phyloP scores from a whole-genome alignment of 2,797 vertebrate species.

The Lagodon rhomboides region DNA sequence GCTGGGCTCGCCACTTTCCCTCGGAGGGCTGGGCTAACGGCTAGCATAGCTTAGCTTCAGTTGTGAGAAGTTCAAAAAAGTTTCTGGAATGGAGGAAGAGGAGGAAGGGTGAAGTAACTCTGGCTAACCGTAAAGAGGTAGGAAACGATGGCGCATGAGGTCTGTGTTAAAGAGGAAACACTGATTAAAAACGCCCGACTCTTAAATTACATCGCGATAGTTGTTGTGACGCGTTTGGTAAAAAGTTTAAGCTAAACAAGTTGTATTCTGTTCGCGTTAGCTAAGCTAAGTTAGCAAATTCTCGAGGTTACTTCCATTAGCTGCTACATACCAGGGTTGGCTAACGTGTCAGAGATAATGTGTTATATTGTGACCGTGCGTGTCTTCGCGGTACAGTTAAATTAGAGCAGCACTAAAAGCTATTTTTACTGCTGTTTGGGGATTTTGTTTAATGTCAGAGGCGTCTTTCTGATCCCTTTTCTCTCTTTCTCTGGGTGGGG shows the following conservation, averaged over 20 bases:
- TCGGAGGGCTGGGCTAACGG: constrained; percentile 68
- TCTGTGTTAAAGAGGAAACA: neutral
- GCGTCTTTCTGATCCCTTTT: constrained; percentile 25
- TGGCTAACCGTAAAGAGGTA: neutral
- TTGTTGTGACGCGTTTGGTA: neutral
- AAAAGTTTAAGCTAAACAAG: constrained; percentile 34
- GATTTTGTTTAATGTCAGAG: constrained; percentile 31
- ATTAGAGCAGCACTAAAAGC: neutral
- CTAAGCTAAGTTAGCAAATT: constrained; percentile 69
- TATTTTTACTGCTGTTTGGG: neutral
- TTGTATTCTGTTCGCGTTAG: constrained; percentile 27
- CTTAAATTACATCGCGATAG: accelerated
- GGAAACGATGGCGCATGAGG: neutral
- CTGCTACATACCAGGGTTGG: constrained; percentile 12
- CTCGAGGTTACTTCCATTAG: constrained; percentile 45
- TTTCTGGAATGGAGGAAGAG: constrained; percentile 76
- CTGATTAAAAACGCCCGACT: accelerated
- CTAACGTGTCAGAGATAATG: neutral
- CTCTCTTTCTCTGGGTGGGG: constrained; percentile 44
- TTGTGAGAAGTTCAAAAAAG: constrained; percentile 82
- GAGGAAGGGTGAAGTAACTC: constrained; percentile 32
- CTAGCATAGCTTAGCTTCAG: constrained; percentile 59
- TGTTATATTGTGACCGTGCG: neutral
- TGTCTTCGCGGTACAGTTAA: neutral
- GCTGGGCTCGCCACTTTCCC: constrained; percentile 52